These are phyloP conservation scores for Esox niger DNA, from an alignment of 2,113 vertebrate genomes.

Conservation along the genomic window DNA sequence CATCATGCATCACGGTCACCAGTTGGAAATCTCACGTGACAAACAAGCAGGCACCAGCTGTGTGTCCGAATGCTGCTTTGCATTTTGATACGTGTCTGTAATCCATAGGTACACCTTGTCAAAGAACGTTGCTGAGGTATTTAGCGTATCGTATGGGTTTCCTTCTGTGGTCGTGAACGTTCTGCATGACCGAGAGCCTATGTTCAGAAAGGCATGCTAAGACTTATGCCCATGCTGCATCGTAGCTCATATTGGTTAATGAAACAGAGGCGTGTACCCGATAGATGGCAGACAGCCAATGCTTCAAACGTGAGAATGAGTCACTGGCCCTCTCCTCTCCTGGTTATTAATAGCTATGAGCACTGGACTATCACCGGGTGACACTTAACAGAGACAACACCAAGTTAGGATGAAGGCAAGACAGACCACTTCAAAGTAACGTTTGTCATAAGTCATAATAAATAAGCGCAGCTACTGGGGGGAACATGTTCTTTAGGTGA, in stretches of 20 bases:
- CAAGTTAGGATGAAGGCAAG: neutral
- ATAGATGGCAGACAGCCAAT: neutral
- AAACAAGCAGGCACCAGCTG: neutral
- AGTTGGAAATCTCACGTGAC: constrained; percentile 23
- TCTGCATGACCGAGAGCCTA: neutral
- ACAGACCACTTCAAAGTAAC: neutral
- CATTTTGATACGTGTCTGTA: neutral
- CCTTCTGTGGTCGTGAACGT: no score
- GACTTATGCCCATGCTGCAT: neutral
- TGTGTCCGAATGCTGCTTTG: neutral
- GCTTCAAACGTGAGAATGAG: neutral
- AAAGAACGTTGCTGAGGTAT: neutral
- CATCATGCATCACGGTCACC: constrained; percentile 12
- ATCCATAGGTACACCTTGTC: neutral
- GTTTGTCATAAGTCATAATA: neutral
- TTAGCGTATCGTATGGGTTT: neutral
- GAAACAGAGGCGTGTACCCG: neutral
- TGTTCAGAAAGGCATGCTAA: neutral
- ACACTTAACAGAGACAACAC: neutral
- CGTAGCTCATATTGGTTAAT: neutral
- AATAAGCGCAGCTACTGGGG: no score
- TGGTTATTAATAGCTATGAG: constrained; percentile 1
- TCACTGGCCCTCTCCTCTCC: neutral
- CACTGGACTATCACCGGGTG: neutral
- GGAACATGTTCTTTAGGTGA: no score